Conservation (phyloP, 2,113 vertebrate species). For the Melozone crissalis region DNA sequence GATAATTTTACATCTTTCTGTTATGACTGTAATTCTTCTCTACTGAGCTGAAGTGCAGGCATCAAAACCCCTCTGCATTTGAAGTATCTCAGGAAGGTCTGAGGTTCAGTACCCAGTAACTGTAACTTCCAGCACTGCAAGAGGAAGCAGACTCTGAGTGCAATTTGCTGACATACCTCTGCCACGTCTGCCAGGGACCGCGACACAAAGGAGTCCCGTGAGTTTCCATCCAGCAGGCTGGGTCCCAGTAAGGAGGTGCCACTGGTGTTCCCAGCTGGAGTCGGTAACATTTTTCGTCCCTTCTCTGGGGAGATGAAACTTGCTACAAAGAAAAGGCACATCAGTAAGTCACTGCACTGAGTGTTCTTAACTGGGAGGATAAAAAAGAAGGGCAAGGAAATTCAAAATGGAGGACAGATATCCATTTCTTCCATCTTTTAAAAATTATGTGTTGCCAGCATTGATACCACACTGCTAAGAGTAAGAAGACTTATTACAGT, state of each 20-base stretch:
- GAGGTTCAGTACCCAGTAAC: neutral
- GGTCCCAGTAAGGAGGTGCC: constrained; percentile 91
- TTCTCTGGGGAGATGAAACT: constrained; percentile 97
- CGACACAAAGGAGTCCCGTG: constrained; percentile 94
- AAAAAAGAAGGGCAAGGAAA: neutral
- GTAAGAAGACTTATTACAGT: neutral
- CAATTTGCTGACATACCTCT: constrained; percentile 76
- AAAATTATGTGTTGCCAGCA: neutral
- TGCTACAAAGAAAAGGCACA: constrained; percentile 71
- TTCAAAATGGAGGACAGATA: neutral
- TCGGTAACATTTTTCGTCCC: constrained; percentile 83
- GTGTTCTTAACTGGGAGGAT: neutral
- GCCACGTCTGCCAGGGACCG: constrained; percentile 91
- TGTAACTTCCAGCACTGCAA: neutral
- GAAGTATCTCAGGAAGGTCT: neutral
- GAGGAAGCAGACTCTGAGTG: neutral
- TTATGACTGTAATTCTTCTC: neutral
- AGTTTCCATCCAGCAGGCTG: constrained; percentile 94
- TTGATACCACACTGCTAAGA: neutral
- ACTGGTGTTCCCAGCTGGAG: constrained; percentile 81
- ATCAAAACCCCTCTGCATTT: neutral
- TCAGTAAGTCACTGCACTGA: neutral
- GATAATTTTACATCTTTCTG: neutral
- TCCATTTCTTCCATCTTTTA: neutral
- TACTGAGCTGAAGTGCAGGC: neutral